Evolutionary conservation across 2,113 vertebrate species (phyloP), one percentile per base, ranked within the genome.

Genomic region (Leptobrachium leishanense): DNA sequence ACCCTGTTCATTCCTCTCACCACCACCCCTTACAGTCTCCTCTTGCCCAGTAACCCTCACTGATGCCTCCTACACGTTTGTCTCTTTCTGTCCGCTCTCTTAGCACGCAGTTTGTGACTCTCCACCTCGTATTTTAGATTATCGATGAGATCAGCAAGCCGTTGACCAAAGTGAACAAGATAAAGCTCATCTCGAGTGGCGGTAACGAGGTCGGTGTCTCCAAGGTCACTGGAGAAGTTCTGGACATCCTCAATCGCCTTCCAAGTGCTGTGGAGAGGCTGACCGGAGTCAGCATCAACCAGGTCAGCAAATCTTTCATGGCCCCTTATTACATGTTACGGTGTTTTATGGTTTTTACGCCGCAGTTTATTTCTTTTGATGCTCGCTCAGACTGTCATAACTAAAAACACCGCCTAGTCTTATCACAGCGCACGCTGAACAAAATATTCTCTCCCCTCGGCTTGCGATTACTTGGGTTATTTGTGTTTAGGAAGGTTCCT

Each of bases 121-220:
- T 41, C 11, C 3, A 1, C 20, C 13, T 77, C 40, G 39, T 2
- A 43, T 71, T 71, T 4, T 79, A 97, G 96, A 92, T 98, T 73
- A 95, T 95, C 0, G 95, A 95, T 39, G 95, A 95, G 86, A 96
- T 97, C 88, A 96, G 92, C 86, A 94, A 85, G 84, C 96, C 96
- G 0, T 86, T 98, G 84, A 89, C 85, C 0, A 65, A 72, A 0
- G 88, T 91, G 65, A 87, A 91, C 59, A 97, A 97, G 89, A 81
- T 98, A 79, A 98, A 95, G 8, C 93, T 97, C 90, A 91, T 98
- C 70, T 97, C 95, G 81, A 97, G 94, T 1, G 95, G 95, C 0
- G 87, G 85, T 15, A 88, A 91, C 0, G 90, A 95, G 9, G 81
- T 98, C 42, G 96, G 96, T 8, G 94, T 93, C 0, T 83, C 95